A percentile compares a stretch with the other conserved stretches of the same genome.
Conservation (phyloP, 2,113 vertebrate genomes). For the Calyptommatus sinebrachiatus region DNA sequence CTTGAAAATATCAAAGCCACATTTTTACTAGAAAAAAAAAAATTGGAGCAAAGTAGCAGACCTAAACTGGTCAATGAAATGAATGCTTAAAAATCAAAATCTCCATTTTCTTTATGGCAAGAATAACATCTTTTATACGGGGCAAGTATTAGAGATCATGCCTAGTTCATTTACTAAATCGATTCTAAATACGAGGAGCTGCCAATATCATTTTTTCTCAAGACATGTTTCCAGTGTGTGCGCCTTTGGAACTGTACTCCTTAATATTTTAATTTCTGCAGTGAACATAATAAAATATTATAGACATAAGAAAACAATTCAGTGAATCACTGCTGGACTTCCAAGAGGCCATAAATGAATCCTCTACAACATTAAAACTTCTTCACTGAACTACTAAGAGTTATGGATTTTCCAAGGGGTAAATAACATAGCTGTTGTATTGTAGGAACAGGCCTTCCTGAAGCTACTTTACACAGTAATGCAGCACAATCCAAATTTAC, state of each 20-base stretch:
- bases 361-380: not conserved
- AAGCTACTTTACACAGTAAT: not conserved
- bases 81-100: not conserved
- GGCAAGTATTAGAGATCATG: not conserved
- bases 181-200: not conserved
- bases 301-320: accelerated
- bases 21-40: not conserved
- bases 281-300: not conserved
- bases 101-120: not conserved
- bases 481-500: not conserved
- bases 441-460: not conserved
- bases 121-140: not conserved
- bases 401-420: accelerated
- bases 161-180: not conserved
- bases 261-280: not conserved
- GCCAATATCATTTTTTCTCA: no score
- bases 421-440: not conserved
- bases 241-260: not conserved
- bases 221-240: not conserved
- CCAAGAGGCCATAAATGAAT: not conserved
- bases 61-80: not conserved
- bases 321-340: not conserved
- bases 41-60: not conserved
- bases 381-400: not conserved
- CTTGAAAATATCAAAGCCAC: no score